phyloP scores from a whole-genome alignment of 1,140 invertebrate genomes.

The Drosophila auraria region DNA sequence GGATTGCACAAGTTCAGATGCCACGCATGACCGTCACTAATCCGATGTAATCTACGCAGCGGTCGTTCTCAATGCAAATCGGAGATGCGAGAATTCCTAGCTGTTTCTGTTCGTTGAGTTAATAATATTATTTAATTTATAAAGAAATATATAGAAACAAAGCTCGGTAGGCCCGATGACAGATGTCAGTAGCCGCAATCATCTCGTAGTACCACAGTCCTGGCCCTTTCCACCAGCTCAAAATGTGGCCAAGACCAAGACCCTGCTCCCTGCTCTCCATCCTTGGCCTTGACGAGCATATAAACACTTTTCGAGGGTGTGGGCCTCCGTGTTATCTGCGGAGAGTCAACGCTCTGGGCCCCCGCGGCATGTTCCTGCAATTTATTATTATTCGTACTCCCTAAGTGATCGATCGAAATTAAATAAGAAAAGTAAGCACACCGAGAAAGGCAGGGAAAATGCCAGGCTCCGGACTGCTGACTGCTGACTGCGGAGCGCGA shows the following conservation, averaged over 20 bases:
- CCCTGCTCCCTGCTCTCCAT: too few relatives aligned
- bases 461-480: slow-evolving; percentile 2
- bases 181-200: slow-evolving; percentile 19
- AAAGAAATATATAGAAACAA: too few relatives aligned
- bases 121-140: too few relatives aligned
- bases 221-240: not conserved
- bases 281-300: slow-evolving; percentile 12
- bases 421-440: slow-evolving; percentile 79
- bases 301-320: slow-evolving; percentile 26
- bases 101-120: not conserved
- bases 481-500: slow-evolving; percentile 56
- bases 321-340: slow-evolving; percentile 51
- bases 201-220: not conserved
- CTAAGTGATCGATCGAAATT: slow-evolving; percentile 82
- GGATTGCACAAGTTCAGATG: slow-evolving; percentile 59
- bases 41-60: slow-evolving; percentile 43
- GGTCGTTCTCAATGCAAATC: slow-evolving; percentile 30
- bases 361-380: slow-evolving; percentile 65
- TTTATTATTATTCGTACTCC: slow-evolving; percentile 80
- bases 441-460: slow-evolving; percentile 63
- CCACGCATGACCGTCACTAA: slow-evolving; percentile 74
- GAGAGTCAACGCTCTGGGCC: slow-evolving; percentile 45
- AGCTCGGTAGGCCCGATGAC: slow-evolving; percentile 1
- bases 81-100: not conserved
- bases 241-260: slow-evolving; percentile 7